Base-by-base conservation (phyloP, 2,797 vertebrate species). In the Dermochelys coriacea region DNA sequence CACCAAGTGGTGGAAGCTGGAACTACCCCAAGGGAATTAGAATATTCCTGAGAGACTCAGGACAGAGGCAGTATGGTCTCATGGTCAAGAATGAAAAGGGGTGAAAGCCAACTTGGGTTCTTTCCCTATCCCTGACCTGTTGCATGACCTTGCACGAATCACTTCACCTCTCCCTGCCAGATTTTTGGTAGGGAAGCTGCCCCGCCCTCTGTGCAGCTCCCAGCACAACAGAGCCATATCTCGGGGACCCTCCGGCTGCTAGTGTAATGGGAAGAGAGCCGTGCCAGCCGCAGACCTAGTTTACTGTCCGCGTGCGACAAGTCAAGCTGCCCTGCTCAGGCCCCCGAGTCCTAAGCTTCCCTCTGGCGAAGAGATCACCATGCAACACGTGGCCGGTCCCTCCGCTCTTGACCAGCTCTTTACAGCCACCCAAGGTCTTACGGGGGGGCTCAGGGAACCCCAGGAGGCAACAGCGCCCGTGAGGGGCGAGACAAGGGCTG, bases 1-100 rank as follows among this genome's bases (percentile, higher is more conserved):
- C 82, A 41, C 23, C 3, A 6, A 0, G 0, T 0, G 23, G 84
- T 0, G 5, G 16, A 21, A 47, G 0, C 27, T 1, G 6, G 14
- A 80, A 57, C 1, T 27, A 68, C 0, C 6, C n/a, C 19, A 54
- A 55, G 78, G 5, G 3, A 59, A 54, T 52, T 0, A 25, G 18
- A 0, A 2, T 0, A 5, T 11, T 55, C 9, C 27, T 59, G 3
- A 37, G 37, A 25, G 11, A 37, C 5, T 5, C 6, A 3, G 3
- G 45, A 49, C 2, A 2, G 12, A 15, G 12, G 0, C 4, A 8
- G 31, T 0, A 0, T 9, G 10, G 5, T 0, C 41, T 1, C 37
- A 49, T 1, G 5, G 1, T 6, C 12, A 51, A 0, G 1, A 7
- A 1, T 1, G 80, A 3, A 3, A 4, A 45, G 10, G 12, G 18